Conservation (phyloP, 2,888 invertebrate species). For the Chloroclysta siterata region DNA sequence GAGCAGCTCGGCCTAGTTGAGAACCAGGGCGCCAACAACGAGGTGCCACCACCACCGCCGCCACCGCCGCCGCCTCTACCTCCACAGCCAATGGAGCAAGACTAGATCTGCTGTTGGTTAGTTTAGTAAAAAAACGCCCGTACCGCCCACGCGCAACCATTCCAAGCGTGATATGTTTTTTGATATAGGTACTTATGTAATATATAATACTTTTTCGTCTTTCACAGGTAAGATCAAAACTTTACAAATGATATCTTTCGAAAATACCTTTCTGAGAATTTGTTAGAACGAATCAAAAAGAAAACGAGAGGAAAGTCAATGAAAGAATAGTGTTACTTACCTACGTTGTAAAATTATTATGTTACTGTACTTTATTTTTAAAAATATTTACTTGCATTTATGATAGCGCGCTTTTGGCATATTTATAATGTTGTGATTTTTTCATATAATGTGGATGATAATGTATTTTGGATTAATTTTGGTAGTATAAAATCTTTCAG, state of each 20-base stretch:
- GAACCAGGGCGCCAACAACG: slow-evolving; percentile 65
- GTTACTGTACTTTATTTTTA: slow-evolving; percentile 75
- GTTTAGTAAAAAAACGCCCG: slow-evolving; percentile 3
- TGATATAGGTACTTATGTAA: too few relatives aligned
- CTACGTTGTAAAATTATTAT: slow-evolving; percentile 72
- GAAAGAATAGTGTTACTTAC: slow-evolving; percentile 61
- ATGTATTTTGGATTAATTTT: slow-evolving; percentile 79
- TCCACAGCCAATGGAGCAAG: slow-evolving; percentile 85
- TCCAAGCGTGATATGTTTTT: too few relatives aligned
- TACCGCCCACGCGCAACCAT: too few relatives aligned
- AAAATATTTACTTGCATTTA: slow-evolving; percentile 74
- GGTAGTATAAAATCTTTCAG: slow-evolving; percentile 78
- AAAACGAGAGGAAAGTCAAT: slow-evolving; percentile 54
- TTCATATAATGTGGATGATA: slow-evolving; percentile 76
- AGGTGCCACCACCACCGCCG: slow-evolving; percentile 85
- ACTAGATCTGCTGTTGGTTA: slow-evolving; percentile 47
- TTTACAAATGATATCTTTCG: slow-evolving; percentile 29
- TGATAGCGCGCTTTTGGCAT: slow-evolving; percentile 78
- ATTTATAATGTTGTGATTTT: slow-evolving; percentile 80
- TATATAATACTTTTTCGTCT: slow-evolving; percentile 3
- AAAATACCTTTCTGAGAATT: slow-evolving; percentile 51
- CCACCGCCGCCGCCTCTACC: slow-evolving; percentile 89
- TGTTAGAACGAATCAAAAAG: slow-evolving; percentile 60
- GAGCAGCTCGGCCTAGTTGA: slow-evolving; percentile 79
- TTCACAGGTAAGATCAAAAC: slow-evolving; percentile 42